Evolutionary conservation across 2,113 vertebrate species (phyloP).

Genomic region (Nanger granti): DNA sequence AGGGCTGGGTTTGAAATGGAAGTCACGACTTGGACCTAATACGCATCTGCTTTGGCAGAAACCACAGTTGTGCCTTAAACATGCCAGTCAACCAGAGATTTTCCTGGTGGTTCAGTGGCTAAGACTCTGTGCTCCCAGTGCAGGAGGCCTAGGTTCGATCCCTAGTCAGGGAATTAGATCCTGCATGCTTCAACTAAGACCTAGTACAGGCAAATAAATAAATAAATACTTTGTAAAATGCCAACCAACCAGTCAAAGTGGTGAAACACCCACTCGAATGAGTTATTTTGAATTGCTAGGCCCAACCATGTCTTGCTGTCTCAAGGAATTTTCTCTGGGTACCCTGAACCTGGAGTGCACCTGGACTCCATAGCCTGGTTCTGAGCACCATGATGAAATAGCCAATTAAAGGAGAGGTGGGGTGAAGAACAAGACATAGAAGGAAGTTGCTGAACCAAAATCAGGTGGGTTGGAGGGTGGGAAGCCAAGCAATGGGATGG

Average conservation of each 20-base stretch:
- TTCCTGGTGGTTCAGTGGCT: not conserved
- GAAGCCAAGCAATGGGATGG: not conserved
- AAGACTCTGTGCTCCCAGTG: not conserved
- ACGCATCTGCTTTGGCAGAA: not conserved
- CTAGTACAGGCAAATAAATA: not conserved
- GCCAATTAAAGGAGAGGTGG: not conserved
- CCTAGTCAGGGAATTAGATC: not conserved
- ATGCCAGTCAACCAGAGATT: not conserved
- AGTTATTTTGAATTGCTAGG: not conserved
- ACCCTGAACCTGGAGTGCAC: not conserved
- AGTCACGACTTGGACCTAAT: not conserved
- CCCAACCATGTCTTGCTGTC: not conserved
- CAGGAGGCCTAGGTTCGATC: not conserved
- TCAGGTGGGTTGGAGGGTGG: no score
- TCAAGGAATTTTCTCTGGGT: not conserved
- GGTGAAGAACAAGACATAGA: not conserved
- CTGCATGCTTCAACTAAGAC: not conserved
- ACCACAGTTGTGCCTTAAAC: not conserved
- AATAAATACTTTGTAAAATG: not conserved
- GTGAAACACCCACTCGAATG: not conserved
- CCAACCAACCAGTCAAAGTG: not conserved
- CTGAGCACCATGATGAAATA: fast-evolving
- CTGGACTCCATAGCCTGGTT: not conserved
- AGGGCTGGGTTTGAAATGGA: not conserved
- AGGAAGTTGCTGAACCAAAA: not conserved